Percentiles rank a stretch among this genome's conserved stretches.
These are phyloP conservation scores for Phengaris alcon DNA, from an alignment of 2,888 invertebrate genomes.

Conservation along the genomic window DNA sequence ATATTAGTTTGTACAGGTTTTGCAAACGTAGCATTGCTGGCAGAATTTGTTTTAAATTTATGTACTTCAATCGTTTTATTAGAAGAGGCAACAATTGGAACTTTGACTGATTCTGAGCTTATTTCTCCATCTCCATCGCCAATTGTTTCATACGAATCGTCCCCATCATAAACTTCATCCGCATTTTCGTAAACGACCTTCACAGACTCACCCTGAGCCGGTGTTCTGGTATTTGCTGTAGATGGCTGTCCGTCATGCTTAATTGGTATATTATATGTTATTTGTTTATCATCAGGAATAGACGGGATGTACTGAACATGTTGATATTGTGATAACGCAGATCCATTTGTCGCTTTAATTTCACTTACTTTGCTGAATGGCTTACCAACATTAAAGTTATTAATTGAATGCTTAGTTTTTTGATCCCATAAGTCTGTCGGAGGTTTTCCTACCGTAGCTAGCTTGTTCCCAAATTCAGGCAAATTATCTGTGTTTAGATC, in stretches of 20 bases:
- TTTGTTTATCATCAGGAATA: slow-evolving; percentile 59
- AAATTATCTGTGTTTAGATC: slow-evolving; percentile 54
- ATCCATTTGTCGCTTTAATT: slow-evolving; percentile 46
- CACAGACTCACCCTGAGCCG: slow-evolving; percentile 44
- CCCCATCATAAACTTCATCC: slow-evolving; percentile 70
- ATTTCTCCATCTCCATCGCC: slow-evolving; percentile 65
- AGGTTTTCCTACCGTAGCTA: slow-evolving; percentile 63
- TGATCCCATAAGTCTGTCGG: slow-evolving; percentile 61
- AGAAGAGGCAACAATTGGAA: slow-evolving; percentile 61
- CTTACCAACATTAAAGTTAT: slow-evolving; percentile 58
- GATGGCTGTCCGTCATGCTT: slow-evolving; percentile 67
- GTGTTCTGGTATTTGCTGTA: slow-evolving; percentile 32
- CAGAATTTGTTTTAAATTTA: slow-evolving; percentile 30
- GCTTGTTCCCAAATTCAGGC: slow-evolving; percentile 66
- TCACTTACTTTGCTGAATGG: slow-evolving; percentile 59
- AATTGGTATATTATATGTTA: slow-evolving; percentile 71
- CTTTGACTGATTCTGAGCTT: slow-evolving; percentile 71
- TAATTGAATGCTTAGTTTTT: slow-evolving; percentile 43
- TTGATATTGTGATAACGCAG: slow-evolving; percentile 45
- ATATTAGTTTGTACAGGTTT: slow-evolving; percentile 45
- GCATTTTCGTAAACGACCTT: slow-evolving; percentile 68
- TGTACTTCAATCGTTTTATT: slow-evolving; percentile 51
- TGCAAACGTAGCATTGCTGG: slow-evolving; percentile 32
- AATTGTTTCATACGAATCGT: slow-evolving; percentile 54
- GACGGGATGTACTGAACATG: slow-evolving; percentile 57